Base-by-base conservation (phyloP, 2,797 vertebrate genomes). In the Chloroceryle amazona region DNA sequence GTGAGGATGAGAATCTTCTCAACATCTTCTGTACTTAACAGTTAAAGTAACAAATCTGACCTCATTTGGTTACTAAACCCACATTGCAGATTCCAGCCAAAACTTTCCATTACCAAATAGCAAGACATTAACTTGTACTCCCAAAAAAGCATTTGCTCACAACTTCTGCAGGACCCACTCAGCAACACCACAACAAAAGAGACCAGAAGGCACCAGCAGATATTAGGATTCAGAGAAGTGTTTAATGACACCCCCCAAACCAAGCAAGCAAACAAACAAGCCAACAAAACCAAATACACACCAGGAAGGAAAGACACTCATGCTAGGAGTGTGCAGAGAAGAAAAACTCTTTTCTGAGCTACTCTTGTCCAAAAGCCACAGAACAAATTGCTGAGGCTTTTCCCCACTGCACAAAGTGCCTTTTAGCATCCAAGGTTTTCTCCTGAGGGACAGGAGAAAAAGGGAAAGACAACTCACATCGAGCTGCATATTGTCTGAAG, bases 401-500 rank as follows among this genome's bases (percentile, higher is more conserved):
- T 46, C 89, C 93, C 93, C 47, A 42, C 82, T 60, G 52, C 86
- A 71, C 96, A 97, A 94, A 97, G 97, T 97, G 97, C 97, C 96
- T 97, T 97, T 98, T 96, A 98, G 98, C 89, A 75, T 86, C 89
- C 65, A 31, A 52, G 72, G 78, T 93, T 94, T 96, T 94, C 95
- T 98, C 97, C 96, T 86, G 89, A 96, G 98, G 97, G 97, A 92
- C 93, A 65, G 4, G 49, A 91, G 91, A 81, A 23, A 91, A 96
- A 91, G 73, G 81, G 95, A 96, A 95, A 97, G 96, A 94, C 92
- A 71, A 91, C 97, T 96, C 98, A 98, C 97, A 89, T 97, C 97
- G 42, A 96, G 97, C 95, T 91, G 85, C 90, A 28, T 44, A 70
- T 83, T 62, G 93, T 98, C 98, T 97, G 94, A 97, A 96, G 98